Conservation (phyloP, 2,888 invertebrate species). For the Pachymerium ferrugineum region DNA sequence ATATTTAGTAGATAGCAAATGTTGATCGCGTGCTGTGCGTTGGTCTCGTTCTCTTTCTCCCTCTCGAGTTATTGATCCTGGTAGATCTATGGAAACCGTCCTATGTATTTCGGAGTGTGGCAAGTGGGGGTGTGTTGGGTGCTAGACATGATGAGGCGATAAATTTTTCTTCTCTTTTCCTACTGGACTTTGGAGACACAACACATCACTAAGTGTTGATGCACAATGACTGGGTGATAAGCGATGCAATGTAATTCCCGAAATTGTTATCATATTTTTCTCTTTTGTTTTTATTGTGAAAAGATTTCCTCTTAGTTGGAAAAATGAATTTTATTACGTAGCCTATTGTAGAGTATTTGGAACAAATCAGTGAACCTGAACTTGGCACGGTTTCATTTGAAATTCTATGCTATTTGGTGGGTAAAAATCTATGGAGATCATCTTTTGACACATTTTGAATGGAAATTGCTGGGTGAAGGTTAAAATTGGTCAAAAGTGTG, state of each 20-base stretch:
- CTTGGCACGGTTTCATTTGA: conserved; percentile 18
- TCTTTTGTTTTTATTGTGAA: background rate
- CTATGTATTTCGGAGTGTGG: background rate
- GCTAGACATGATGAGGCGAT: background rate
- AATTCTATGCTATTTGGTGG: background rate
- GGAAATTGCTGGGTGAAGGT: background rate
- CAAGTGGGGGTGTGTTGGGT: background rate
- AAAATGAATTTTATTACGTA: background rate
- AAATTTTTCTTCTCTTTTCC: background rate
- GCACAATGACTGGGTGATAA: background rate
- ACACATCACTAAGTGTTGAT: conserved; percentile 19
- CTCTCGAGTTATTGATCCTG: conserved; percentile 18
- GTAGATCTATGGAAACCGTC: background rate
- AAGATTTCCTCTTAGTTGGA: no score
- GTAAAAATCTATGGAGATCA: background rate
- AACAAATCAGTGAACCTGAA: conserved; percentile 16
- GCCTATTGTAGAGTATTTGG: background rate
- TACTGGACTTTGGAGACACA: no score
- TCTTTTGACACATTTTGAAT: background rate
- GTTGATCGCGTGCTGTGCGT: background rate
- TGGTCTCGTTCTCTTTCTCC: background rate
- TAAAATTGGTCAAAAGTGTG: background rate
- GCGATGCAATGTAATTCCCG: background rate
- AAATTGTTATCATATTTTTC: no score
- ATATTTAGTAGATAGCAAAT: no score